Percentiles rank a stretch among this genome's conserved stretches.
Conservation (phyloP, 2,888 invertebrate species). For the Cryptus armator region DNA sequence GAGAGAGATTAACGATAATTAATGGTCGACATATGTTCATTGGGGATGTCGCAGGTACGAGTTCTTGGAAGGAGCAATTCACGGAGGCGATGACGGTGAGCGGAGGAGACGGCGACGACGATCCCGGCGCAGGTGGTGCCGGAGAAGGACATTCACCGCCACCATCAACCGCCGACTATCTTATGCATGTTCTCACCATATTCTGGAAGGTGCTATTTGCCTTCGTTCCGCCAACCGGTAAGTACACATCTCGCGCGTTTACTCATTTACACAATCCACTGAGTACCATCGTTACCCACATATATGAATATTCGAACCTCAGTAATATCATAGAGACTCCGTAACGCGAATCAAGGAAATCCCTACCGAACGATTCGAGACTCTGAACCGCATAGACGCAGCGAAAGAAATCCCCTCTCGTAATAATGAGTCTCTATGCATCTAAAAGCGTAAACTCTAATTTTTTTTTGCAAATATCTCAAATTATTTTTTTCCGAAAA, state of each 20-base stretch:
- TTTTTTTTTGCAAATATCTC: too few species aligned
- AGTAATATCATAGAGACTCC: too few species aligned
- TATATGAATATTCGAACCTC: too few species aligned
- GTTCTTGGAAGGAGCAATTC: constrained; percentile 99
- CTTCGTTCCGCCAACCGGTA: constrained; percentile 98
- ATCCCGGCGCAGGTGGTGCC: constrained; percentile 83
- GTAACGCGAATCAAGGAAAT: too few species aligned
- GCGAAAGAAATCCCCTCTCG: too few species aligned
- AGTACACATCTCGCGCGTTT: constrained; percentile 72
- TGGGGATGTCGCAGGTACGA: constrained; percentile 89
- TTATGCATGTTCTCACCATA: constrained; percentile 97
- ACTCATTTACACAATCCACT: neutral
- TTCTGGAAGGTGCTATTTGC: constrained; percentile 99
- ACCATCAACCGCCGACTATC: constrained; percentile 96
- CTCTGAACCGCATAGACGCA: too few species aligned
- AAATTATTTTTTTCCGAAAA: too few species aligned
- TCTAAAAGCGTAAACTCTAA: too few species aligned
- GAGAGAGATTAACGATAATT: neutral
- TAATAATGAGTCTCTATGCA: too few species aligned
- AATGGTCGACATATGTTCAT: neutral
- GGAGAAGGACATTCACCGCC: constrained; percentile 86
- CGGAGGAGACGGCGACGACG: constrained; percentile 90
- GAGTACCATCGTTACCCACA: neutral
- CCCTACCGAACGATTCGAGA: too few species aligned
- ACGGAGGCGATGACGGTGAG: constrained; percentile 97